Conservation (phyloP, 2,888 invertebrate species). For the Pecten maximus region DNA sequence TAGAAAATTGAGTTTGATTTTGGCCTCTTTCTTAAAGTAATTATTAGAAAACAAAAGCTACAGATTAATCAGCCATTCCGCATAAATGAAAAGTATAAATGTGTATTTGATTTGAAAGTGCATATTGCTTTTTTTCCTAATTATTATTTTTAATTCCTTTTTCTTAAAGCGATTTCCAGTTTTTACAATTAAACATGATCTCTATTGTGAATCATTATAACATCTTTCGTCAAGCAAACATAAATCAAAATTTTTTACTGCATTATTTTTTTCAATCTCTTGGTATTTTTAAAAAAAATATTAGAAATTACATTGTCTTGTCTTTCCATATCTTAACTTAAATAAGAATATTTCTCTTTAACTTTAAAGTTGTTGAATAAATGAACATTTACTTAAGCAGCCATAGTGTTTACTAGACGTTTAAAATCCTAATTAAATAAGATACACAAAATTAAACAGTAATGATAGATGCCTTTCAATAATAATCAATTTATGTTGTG, state of each 20-base stretch:
- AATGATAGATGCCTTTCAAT: neutral
- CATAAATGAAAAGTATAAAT: too few relatives aligned
- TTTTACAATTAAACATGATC: neutral
- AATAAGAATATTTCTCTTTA: too few relatives aligned
- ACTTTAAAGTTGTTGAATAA: too few relatives aligned
- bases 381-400: too few relatives aligned
- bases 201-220: neutral
- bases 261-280: neutral
- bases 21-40: too few relatives aligned
- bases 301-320: neutral
- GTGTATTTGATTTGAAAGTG: neutral
- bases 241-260: neutral
- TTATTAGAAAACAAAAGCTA: too few relatives aligned
- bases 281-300: neutral
- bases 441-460: neutral
- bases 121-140: neutral
- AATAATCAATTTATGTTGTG: neutral
- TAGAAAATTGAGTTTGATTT: too few relatives aligned
- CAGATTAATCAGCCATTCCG: too few relatives aligned
- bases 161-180: neutral
- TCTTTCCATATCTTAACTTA: too few relatives aligned
- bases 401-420: too few relatives aligned
- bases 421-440: too few relatives aligned
- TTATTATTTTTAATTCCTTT: neutral
- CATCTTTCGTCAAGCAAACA: neutral